A percentile compares a stretch with the other conserved stretches of the same genome.
Conservation (phyloP, 2,888 invertebrate genomes). For the Melanostoma mellinum region DNA sequence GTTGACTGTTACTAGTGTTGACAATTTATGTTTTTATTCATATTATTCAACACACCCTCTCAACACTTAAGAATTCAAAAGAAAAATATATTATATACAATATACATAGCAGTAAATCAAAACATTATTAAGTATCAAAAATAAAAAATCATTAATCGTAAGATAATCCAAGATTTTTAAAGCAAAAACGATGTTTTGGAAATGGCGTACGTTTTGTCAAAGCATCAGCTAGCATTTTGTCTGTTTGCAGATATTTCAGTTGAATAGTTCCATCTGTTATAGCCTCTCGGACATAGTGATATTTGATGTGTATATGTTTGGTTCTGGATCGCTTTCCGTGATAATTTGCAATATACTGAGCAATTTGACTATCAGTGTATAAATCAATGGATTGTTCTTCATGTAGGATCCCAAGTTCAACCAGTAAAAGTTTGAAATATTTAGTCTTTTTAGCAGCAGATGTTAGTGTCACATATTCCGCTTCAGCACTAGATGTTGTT, state of each 20-base stretch:
- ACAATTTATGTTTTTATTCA: too few relatives aligned
- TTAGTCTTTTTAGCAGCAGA: background rate
- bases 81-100: too few relatives aligned
- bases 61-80: too few relatives aligned
- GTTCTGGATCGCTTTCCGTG: constrained; percentile 10
- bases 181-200: constrained; percentile 3
- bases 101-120: too few relatives aligned
- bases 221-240: constrained; percentile 5
- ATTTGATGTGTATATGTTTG: constrained; percentile 14
- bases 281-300: constrained; percentile 12
- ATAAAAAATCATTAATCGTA: too few relatives aligned
- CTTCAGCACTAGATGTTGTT: too few relatives aligned
- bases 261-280: background rate
- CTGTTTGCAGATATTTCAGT: constrained; percentile 2
- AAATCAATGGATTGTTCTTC: constrained; percentile 4
- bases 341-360: constrained; percentile 19
- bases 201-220: background rate
- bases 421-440: constrained; percentile 12
- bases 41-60: too few relatives aligned
- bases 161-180: background rate
- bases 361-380: constrained; percentile 18
- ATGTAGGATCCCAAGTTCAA: constrained; percentile 1
- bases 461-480: too few relatives aligned
- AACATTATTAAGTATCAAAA: too few relatives aligned
- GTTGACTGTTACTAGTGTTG: too few relatives aligned